phyloP scores from a whole-genome alignment of 2,888 invertebrate genomes.

The Gibbula magus region DNA sequence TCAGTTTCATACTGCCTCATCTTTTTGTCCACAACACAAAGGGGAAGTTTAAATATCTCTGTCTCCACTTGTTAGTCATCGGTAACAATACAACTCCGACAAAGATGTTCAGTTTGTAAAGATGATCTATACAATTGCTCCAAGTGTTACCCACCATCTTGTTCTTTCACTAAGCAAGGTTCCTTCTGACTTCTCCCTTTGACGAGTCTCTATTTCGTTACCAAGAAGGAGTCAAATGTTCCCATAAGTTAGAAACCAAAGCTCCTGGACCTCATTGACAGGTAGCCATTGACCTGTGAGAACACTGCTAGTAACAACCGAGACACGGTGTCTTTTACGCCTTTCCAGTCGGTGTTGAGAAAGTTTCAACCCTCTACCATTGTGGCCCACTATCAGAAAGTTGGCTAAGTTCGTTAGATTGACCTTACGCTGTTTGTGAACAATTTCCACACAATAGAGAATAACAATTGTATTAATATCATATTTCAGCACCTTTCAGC shows the following conservation, averaged over 20 bases:
- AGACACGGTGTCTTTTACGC: background rate
- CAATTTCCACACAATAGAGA: slow-evolving; percentile 21
- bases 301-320: background rate
- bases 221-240: background rate
- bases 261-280: background rate
- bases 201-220: background rate
- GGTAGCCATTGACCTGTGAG: background rate
- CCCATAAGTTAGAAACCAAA: slow-evolving; percentile 1
- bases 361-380: slow-evolving; percentile 10
- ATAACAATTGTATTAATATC: slow-evolving; percentile 24
- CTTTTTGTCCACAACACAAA: background rate
- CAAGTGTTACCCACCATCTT: too few species aligned
- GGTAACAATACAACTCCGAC: background rate
- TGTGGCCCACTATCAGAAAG: slow-evolving; percentile 7
- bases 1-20: background rate
- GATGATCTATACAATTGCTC: too few species aligned
- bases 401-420: slow-evolving; percentile 11
- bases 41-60: background rate
- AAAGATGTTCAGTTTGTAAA: background rate
- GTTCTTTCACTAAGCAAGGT: too few species aligned
- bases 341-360: background rate
- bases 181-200: too few species aligned
- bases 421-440: slow-evolving; percentile 9
- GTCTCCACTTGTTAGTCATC: background rate
- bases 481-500: slow-evolving; percentile 20